phyloP scores from a whole-genome alignment of 2,797 vertebrate genomes.

The Pseudomugil tenellus region DNA sequence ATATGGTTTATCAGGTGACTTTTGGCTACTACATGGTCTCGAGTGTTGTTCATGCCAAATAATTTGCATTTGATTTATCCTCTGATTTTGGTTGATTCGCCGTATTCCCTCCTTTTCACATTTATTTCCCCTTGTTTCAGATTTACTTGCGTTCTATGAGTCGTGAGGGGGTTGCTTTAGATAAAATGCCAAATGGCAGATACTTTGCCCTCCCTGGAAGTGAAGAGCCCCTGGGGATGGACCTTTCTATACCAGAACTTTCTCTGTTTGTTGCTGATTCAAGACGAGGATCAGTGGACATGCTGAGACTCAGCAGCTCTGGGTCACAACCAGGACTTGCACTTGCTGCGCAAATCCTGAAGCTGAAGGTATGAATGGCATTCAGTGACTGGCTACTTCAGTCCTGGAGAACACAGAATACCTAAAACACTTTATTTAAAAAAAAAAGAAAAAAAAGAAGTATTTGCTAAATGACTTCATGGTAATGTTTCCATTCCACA shows the following conservation, averaged over 20 bases:
- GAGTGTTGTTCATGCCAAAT: neutral
- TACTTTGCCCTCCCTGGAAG: slow-evolving; percentile 78
- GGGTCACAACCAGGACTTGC: slow-evolving; percentile 62
- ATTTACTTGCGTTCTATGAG: slow-evolving; percentile 84
- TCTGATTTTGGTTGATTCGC: too few species aligned
- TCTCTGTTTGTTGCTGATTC: slow-evolving; percentile 84
- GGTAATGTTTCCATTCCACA: neutral
- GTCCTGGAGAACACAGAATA: neutral
- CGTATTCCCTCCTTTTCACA: neutral
- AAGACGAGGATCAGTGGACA: slow-evolving; percentile 74
- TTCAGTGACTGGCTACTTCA: neutral
- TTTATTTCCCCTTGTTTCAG: slow-evolving; percentile 55
- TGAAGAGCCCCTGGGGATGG: slow-evolving; percentile 76
- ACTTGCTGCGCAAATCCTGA: slow-evolving; percentile 72
- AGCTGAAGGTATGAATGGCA: slow-evolving; percentile 60
- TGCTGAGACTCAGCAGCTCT: slow-evolving; percentile 77
- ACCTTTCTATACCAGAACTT: slow-evolving; percentile 77
- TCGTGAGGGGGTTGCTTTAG: slow-evolving; percentile 55
- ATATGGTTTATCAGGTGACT: slow-evolving; percentile 84
- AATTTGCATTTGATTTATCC: neutral
- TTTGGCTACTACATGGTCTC: neutral
- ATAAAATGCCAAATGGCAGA: slow-evolving; percentile 74
- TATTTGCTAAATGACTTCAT: neutral
- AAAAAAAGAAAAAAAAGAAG: too few species aligned
- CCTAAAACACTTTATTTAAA: neutral